Evolutionary conservation across 2,113 vertebrate species (phyloP).

Genomic region (Lontra canadensis): DNA sequence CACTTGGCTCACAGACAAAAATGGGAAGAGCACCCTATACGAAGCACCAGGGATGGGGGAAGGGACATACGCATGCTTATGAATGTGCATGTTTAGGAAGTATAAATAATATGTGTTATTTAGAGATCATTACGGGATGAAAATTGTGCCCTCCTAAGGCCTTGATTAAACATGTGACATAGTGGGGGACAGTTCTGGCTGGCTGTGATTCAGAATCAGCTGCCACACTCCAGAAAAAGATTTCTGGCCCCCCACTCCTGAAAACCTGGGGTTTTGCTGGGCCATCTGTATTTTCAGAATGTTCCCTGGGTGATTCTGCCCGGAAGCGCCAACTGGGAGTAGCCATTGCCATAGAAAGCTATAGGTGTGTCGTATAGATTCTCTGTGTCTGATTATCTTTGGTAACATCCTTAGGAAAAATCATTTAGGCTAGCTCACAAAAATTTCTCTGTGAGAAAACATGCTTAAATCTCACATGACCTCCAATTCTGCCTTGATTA

Average conservation of each 20-base stretch:
- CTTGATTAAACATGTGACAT: not conserved
- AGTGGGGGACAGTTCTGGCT: not conserved
- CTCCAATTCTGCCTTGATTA: not conserved
- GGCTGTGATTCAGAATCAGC: not conserved
- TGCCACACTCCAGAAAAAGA: not conserved
- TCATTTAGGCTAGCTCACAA: not conserved
- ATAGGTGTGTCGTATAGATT: not conserved
- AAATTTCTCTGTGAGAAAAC: not conserved
- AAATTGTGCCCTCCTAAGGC: not conserved
- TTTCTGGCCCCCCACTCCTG: not conserved
- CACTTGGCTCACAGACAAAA: slow-evolving; percentile 55
- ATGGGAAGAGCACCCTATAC: slow-evolving; percentile 47
- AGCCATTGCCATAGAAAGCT: not conserved
- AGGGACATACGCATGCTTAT: not conserved
- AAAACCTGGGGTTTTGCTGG: not conserved
- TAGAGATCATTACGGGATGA: not conserved
- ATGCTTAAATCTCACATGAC: not conserved
- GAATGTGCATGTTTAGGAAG: not conserved
- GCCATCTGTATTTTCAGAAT: not conserved
- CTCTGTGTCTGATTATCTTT: not conserved
- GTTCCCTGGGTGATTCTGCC: not conserved
- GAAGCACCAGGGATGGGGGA: not conserved
- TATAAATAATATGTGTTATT: not conserved
- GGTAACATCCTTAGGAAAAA: not conserved
- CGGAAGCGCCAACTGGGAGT: no score